Percentiles rank a stretch among this genome's conserved stretches.
Conservation (phyloP, 2,888 invertebrate species). For the Sesia apiformis region DNA sequence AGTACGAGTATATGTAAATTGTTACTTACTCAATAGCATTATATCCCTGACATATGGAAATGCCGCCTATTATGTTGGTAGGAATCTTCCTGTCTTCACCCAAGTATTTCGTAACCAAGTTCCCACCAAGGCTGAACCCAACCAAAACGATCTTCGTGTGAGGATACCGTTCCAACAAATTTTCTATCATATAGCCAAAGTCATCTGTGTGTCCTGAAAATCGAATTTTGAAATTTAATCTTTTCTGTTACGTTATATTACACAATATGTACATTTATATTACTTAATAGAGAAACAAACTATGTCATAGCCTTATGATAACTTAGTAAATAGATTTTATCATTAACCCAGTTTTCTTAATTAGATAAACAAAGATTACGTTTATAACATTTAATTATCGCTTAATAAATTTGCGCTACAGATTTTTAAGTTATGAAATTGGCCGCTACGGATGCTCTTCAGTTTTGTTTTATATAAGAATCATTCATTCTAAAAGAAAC, state of each 20-base stretch:
- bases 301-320: too few relatives aligned
- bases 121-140: slow-evolving; percentile 96
- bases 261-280: not conserved
- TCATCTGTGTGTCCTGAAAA: slow-evolving; percentile 90
- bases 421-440: too few relatives aligned
- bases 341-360: too few relatives aligned
- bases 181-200: slow-evolving; percentile 86
- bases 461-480: too few relatives aligned
- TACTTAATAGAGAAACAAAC: too few relatives aligned
- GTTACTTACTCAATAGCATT: slow-evolving; percentile 88
- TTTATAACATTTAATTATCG: too few relatives aligned
- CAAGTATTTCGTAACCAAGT: slow-evolving; percentile 93
- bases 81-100: slow-evolving; percentile 83
- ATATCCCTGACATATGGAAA: slow-evolving; percentile 96
- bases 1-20: not conserved
- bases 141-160: slow-evolving; percentile 86
- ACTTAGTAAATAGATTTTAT: too few relatives aligned
- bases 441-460: too few relatives aligned
- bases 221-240: not conserved
- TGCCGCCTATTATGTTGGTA: slow-evolving; percentile 85
- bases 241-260: not conserved
- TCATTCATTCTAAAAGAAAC: too few relatives aligned
- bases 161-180: slow-evolving; percentile 82
- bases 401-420: too few relatives aligned
- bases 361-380: too few relatives aligned